Evolutionary conservation across 2,797 vertebrate species (phyloP), one percentile per base, ranked within the genome.

Genomic region (Gymnocypris eckloni): DNA sequence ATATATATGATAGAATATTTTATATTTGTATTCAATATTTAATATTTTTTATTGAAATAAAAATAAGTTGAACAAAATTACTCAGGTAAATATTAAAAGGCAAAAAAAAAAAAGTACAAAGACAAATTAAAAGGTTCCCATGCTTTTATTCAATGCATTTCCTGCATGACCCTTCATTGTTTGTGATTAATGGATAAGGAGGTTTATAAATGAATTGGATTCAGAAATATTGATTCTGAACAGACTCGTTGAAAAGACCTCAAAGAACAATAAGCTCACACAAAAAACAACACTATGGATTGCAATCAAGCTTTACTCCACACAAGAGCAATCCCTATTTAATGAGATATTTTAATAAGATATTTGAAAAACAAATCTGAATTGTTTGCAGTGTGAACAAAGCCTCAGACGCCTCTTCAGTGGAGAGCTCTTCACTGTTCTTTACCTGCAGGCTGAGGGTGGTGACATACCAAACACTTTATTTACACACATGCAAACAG

Each of bases 391-490:
- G 13, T 10, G 13, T 50, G 43, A 73, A 73, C 13, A 73, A 43
- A 43, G 22, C 39, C 39, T 76, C 33, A 56, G 50, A 77, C 18
- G 52, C 33, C 75, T 61, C 77, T 61, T 79, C 8, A 45, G 39
- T 45, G 39, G n/a, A 79, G 39, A 43, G 37, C 22, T n/a, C 52
- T 54, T 77, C 52, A n/a, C 33, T 22, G 37, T 43, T 79, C 33
- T 66, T 80, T 67, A 80, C 61, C 4, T 80, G 61, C 33, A 70
- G 45, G 6, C 25, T 69, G n/a, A 45, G 33, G 75, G 50, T 25
- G 37, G 22, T 54, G 45, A 20, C 80, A 73, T 52, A 66, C 28
- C 72, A 71, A 48, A 72, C 64, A 69, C 25, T 84, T 70, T 76
- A 81, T 69, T 69, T 50, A 11, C 80, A 56, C 8, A 16, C 11